Base-by-base conservation (phyloP, 23 tunicate species). In the Aplidium turbinatum region DNA sequence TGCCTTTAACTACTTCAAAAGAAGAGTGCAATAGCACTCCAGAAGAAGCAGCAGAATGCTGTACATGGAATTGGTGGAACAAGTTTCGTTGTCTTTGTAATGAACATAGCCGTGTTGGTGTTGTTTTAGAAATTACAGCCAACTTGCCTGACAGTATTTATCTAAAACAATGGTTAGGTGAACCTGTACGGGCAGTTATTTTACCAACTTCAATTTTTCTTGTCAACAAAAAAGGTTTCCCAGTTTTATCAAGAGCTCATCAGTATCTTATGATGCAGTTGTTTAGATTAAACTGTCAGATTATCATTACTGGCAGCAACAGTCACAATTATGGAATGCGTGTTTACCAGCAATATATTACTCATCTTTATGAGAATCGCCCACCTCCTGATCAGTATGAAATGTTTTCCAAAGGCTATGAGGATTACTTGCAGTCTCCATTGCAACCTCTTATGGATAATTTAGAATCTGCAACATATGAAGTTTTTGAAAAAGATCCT, bases 401-500 rank as follows among this genome's bases (percentile, higher is more conserved):
- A 38, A 13, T 38, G 33, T 86, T 85, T 70, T 50, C 88, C 7
- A 56, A 63, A 53, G 93, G 98, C 28, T 94, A 86, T 65, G 95
- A 87, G 72, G 95, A 94, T 38, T 82, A 82, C 36, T 73, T 87
- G 33, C 95, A 87, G 77, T 66, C 99, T 3, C 99, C 99, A n/a
- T 57, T 94, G 33, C 99, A 94, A 31, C 99, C 99, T 21, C 57
- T 94, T 20, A 94, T 94, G 99, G 99, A 94, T 35, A 87, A 94
- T 76, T 70, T 94, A 67, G 99, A 94, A 66, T 94, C 99, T 9
- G 80, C 95, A 19, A 94, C 99, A 3, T 94, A 94, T 55, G 99
- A 94, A 66, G 81, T 82, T 11, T 94, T 94, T 77, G 99, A 94
- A 66, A 94, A 87, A 77, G 99, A 94, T 76, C 99, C 99, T 2